Evolutionary conservation across 2,888 invertebrate species (phyloP), one percentile per base, ranked within the genome.

Genomic region (Cephus rjabovi): DNA sequence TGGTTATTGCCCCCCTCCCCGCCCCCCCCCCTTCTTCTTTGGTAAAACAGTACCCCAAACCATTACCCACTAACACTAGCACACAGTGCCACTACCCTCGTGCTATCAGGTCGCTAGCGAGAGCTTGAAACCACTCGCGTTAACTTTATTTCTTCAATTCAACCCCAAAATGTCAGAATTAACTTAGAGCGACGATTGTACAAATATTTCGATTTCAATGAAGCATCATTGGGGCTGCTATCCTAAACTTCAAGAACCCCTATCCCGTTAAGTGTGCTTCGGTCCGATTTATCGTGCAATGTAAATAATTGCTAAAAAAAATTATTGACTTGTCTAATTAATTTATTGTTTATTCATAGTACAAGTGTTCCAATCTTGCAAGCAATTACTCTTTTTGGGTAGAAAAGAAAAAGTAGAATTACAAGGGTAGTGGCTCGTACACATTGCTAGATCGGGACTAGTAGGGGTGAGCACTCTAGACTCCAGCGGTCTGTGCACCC

Each of bases 1-100:
- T 83, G 84, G 84, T 85, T 87, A 86, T 86, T 84, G 85, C 83
- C 86, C 84, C 82, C 4, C 12, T 3, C 12, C 86, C 84, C 82
- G 0, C 15, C 6, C 40, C 1, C 6, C 4, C 9, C 23, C 9
- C 23, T 15, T 56, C 23, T 84, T 82, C 81, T 82, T 85, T 80
- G 80, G 75, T 76, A 56, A 77, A 83, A 80, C 83, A 79, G 78
- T 78, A 77, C 40, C 40, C 40, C 40, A 6, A 56, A 56, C 40
- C 40, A 56, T 56, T 15, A 9, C 40, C 40, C 6, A 23, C 40
- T 23, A 56, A 23, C 40, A 56, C 40, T 56, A 56, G 6, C 40
- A 56, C 23, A 23, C 23, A 56, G 23, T 56, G 40, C 23, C 23
- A 56, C 40, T 56, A 56, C 40, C 40, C 40, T 56, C 40, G 23